A percentile compares a stretch with the other conserved stretches of the same genome.
phyloP scores from a whole-genome alignment of 2,888 invertebrate genomes.

The Acrobasis repandana region DNA sequence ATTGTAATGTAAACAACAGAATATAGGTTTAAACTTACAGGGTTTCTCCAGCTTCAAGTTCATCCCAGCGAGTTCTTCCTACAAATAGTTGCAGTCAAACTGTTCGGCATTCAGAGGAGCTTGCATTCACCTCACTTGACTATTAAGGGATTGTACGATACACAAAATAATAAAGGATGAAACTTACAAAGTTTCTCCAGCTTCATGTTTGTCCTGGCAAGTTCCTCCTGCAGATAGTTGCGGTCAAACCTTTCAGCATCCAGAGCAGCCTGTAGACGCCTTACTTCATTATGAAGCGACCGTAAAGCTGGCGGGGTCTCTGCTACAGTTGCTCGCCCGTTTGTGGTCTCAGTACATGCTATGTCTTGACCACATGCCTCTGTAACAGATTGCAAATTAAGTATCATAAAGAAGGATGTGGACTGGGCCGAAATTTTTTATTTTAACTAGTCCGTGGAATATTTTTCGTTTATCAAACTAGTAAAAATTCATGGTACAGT shows the following conservation, averaged over 20 bases:
- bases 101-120: too few relatives aligned
- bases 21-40: too few relatives aligned
- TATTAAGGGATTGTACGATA: background rate
- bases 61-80: too few relatives aligned
- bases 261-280: constrained; percentile 80
- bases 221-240: constrained; percentile 83
- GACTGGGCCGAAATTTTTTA: too few relatives aligned
- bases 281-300: constrained; percentile 72
- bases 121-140: too few relatives aligned
- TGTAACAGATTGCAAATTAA: constrained; percentile 31
- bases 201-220: constrained; percentile 77
- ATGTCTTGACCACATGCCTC: constrained; percentile 65
- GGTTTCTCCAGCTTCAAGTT: too few relatives aligned
- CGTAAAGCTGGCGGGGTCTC: constrained; percentile 71
- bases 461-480: too few relatives aligned
- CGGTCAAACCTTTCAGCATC: constrained; percentile 85
- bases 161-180: background rate
- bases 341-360: constrained; percentile 34
- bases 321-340: constrained; percentile 39
- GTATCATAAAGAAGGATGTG: too few relatives aligned
- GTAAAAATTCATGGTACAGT: too few relatives aligned
- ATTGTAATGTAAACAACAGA: too few relatives aligned
- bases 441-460: too few relatives aligned
- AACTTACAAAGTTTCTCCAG: constrained; percentile 78
- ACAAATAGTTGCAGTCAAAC: too few relatives aligned